Conservation (phyloP, 1,140 invertebrate genomes). For the Camponotus pennsylvanicus region DNA sequence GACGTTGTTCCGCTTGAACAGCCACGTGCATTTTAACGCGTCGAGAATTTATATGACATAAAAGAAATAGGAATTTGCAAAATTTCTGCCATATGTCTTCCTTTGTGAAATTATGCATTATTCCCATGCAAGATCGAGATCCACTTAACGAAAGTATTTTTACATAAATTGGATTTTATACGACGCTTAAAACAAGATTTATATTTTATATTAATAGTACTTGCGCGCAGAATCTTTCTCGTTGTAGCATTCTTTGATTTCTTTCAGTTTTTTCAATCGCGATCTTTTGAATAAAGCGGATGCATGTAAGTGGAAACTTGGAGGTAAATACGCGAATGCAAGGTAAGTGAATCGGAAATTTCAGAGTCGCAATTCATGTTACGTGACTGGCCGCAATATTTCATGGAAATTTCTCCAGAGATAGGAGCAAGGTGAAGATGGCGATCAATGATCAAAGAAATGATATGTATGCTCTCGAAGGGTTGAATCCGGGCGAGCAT, state of each 20-base stretch:
- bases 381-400: slow-evolving; percentile 71
- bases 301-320: slow-evolving; percentile 71
- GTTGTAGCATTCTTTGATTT: slow-evolving; percentile 6
- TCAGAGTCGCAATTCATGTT: slow-evolving; percentile 68
- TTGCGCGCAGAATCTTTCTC: background rate
- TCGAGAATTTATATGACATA: slow-evolving; percentile 53
- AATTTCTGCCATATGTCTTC: slow-evolving; percentile 51
- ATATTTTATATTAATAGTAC: background rate
- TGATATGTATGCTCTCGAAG: slow-evolving; percentile 37
- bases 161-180: slow-evolving; percentile 9
- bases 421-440: slow-evolving; percentile 49
- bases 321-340: slow-evolving; percentile 62
- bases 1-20: slow-evolving; percentile 56
- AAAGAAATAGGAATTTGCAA: slow-evolving; percentile 50
- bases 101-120: slow-evolving; percentile 36
- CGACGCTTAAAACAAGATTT: background rate
- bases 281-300: slow-evolving; percentile 34
- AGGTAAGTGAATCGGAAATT: slow-evolving; percentile 71
- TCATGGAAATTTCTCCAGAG: slow-evolving; percentile 74
- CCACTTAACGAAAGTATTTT: slow-evolving; percentile 11
- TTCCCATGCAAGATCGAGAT: background rate
- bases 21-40: slow-evolving; percentile 57
- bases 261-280: slow-evolving; percentile 58
- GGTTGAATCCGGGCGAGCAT: slow-evolving; percentile 10
- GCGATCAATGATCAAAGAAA: slow-evolving; percentile 35